Percentiles rank a stretch among this genome's conserved stretches.
Conservation (phyloP, 2,113 vertebrate genomes). For the Cairina moschata region DNA sequence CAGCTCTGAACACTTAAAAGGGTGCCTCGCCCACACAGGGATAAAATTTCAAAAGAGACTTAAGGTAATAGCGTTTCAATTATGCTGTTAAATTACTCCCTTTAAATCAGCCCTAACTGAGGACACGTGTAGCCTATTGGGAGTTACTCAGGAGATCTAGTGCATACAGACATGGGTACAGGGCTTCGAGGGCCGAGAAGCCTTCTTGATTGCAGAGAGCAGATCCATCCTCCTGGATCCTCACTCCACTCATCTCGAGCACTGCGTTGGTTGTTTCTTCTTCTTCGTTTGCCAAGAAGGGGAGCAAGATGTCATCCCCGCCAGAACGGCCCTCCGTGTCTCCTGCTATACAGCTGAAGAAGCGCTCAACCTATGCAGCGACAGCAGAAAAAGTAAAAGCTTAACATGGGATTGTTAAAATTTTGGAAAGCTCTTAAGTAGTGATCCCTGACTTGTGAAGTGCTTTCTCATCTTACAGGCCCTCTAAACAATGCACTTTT, state of each 20-base stretch:
- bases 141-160: constrained; percentile 37
- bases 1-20: neutral
- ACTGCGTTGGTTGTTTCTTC: constrained; percentile 46
- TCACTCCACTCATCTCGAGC: constrained; percentile 59
- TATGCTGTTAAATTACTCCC: neutral
- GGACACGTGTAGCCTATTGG: fast-evolving
- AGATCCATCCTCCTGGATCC: constrained; percentile 14
- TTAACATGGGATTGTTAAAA: neutral
- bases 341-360: constrained; percentile 24
- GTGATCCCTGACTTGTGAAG: neutral
- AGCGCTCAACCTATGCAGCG: constrained; percentile 39
- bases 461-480: neutral
- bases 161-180: constrained; percentile 37
- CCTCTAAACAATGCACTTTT: neutral
- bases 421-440: neutral
- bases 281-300: constrained; percentile 18
- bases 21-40: neutral
- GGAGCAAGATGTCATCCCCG: neutral
- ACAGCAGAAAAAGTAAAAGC: neutral
- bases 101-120: fast-evolving
- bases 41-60: neutral
- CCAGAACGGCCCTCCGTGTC: neutral
- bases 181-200: neutral
- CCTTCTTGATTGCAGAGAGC: neutral
- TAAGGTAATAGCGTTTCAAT: neutral